Evolutionary conservation across 2,113 vertebrate species (phyloP).

Genomic region (Aphyosemion australe): DNA sequence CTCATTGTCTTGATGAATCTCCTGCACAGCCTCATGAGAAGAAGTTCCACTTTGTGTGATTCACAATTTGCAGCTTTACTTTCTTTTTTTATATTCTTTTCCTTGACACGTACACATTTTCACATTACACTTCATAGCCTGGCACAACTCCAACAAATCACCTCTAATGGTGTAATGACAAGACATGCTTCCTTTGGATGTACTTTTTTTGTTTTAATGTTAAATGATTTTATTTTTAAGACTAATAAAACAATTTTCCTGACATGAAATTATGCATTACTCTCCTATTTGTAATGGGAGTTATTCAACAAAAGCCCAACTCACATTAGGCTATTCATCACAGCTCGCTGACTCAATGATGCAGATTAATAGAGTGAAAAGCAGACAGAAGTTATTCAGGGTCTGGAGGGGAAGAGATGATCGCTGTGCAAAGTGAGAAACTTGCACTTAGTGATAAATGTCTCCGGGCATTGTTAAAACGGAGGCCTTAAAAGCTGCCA

Average conservation of each 20-base stretch:
- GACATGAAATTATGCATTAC: constrained; percentile 36
- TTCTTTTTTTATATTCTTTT: constrained; percentile 21
- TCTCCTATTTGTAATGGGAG: constrained; percentile 44
- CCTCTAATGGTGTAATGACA: constrained; percentile 23
- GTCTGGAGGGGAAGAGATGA: constrained; percentile 65
- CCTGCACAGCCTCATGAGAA: constrained; percentile 31
- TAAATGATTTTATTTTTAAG: constrained; percentile 21
- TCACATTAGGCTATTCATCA: constrained; percentile 61
- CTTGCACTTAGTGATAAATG: constrained; percentile 74
- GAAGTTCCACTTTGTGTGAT: constrained; percentile 40
- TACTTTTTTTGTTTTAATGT: constrained; percentile 28
- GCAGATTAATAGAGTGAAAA: constrained; percentile 67
- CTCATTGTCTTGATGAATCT: constrained; percentile 51
- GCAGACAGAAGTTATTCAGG: constrained; percentile 46
- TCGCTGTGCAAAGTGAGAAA: constrained; percentile 64
- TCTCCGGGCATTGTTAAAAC: constrained; percentile 65
- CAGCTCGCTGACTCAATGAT: constrained; percentile 45
- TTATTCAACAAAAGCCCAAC: constrained; percentile 48
- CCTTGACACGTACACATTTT: constrained; percentile 28
- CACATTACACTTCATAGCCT: constrained; percentile 39
- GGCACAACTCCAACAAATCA: constrained; percentile 30
- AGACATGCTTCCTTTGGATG: constrained; percentile 24
- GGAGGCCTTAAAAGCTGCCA: constrained; percentile 66
- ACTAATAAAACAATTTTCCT: constrained; percentile 54
- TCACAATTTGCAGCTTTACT: constrained; percentile 39